These are phyloP conservation scores for Eulemur mongoz DNA, from an alignment of 2,797 vertebrate genomes.

Conservation along the genomic window DNA sequence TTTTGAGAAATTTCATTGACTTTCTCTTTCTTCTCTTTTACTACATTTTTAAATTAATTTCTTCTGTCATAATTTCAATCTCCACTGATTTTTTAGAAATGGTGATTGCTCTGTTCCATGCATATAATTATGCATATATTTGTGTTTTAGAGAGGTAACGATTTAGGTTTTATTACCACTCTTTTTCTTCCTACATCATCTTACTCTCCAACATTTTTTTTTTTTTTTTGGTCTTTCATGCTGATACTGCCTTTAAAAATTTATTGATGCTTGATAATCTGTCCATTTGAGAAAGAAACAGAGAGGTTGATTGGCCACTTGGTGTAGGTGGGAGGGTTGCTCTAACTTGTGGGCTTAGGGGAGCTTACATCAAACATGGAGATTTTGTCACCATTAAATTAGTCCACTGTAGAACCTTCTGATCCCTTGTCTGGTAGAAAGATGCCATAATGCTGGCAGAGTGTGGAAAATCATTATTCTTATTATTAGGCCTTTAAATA, in stretches of 20 bases:
- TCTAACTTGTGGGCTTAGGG: not conserved
- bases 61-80: not conserved
- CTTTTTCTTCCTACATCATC: not conserved
- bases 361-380: not conserved
- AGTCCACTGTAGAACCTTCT: not conserved
- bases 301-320: not conserved
- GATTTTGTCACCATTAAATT: not conserved
- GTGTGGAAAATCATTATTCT: not conserved
- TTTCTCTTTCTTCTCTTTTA: not conserved
- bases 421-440: not conserved
- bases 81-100: not conserved
- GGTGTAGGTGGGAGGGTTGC: not conserved
- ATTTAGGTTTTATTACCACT: not conserved
- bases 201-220: not conserved
- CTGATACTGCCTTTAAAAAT: not conserved
- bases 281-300: not conserved
- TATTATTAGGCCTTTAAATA: not conserved
- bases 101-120: not conserved
- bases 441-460: not conserved
- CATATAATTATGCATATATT: not conserved
- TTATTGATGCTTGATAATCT: not conserved
- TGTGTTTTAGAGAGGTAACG: not conserved
- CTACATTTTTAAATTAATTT: not conserved
- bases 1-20: not conserved
- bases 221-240: not conserved